Evolutionary conservation across 1,140 invertebrate genomes (phyloP).

Genomic region (Armadillidium nasatum): DNA sequence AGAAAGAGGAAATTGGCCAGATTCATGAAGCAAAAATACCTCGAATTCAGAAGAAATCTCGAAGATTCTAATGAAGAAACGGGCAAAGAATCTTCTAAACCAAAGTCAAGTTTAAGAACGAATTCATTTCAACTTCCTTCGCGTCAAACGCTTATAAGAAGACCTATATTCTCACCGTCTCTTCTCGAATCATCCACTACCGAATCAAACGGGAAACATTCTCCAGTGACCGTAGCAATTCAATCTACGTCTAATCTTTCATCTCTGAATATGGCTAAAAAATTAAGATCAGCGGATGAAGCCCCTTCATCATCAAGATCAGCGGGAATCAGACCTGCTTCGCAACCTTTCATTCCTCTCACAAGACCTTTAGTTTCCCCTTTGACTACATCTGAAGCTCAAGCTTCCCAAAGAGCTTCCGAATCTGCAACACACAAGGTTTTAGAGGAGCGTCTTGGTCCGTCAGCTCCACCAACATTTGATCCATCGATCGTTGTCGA

Average conservation of each 20-base stretch:
- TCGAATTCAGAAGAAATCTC: background rate
- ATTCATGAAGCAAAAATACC: background rate
- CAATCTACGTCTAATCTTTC: background rate
- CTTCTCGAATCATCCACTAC: background rate
- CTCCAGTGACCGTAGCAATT: background rate
- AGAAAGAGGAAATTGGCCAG: background rate
- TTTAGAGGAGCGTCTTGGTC: constrained; percentile 22
- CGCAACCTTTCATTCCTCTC: background rate
- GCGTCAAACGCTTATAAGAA: background rate
- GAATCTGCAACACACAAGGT: background rate
- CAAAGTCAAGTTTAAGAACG: background rate
- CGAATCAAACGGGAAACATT: background rate
- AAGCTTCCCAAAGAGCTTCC: background rate
- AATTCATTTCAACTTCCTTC: background rate
- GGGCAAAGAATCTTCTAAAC: background rate
- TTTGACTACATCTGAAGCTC: background rate
- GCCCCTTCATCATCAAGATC: background rate
- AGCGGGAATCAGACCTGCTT: background rate
- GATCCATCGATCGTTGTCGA: constrained; percentile 37
- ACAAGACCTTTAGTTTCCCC: background rate
- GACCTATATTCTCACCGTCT: background rate
- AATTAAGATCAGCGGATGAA: background rate
- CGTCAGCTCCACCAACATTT: constrained; percentile 28
- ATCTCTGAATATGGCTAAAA: background rate
- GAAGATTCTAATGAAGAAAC: background rate